Percentiles rank a stretch among this genome's conserved stretches.
phyloP scores from a whole-genome alignment of 2,888 invertebrate species.

The Coenonympha arcania region DNA sequence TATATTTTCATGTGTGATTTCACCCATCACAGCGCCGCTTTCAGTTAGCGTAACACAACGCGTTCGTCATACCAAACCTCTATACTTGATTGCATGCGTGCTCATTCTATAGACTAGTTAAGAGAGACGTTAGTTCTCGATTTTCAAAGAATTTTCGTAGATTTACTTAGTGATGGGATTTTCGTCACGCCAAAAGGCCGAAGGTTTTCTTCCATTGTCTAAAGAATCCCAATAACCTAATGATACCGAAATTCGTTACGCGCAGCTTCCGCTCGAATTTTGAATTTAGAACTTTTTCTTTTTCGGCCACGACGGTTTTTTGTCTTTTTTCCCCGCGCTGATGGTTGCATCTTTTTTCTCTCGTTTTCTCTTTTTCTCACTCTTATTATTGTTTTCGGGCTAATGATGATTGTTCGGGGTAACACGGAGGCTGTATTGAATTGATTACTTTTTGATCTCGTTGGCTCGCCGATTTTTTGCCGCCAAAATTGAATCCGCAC shows the following conservation, averaged over 20 bases:
- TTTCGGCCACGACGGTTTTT: conserved; percentile 35
- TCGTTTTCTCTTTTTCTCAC: conserved; percentile 31
- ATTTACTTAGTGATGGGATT: too few species aligned
- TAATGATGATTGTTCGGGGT: conserved; percentile 52
- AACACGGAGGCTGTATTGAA: conserved; percentile 48
- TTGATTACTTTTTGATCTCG: conserved; percentile 33
- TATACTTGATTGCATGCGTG: too few species aligned
- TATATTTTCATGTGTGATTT: too few species aligned
- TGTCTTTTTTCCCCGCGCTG: conserved; percentile 33
- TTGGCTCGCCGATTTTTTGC: conserved; percentile 28
- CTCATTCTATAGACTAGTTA: too few species aligned
- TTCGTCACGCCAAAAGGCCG: too few species aligned
- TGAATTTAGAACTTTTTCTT: conserved; percentile 55
- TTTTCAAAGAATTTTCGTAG: too few species aligned
- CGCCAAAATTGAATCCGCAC: conserved; percentile 25
- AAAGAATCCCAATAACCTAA: conserved; percentile 39
- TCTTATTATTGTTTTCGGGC: conserved; percentile 23
- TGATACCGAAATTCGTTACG: conserved; percentile 67
- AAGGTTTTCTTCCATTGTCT: neutral
- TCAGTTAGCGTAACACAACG: too few species aligned
- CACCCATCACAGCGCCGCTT: too few species aligned
- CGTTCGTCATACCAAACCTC: too few species aligned
- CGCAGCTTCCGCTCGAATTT: conserved; percentile 64
- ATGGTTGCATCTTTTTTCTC: conserved; percentile 37
- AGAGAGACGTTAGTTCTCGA: too few species aligned